phyloP scores from a whole-genome alignment of 2,888 invertebrate genomes.

The Elysia crispata region DNA sequence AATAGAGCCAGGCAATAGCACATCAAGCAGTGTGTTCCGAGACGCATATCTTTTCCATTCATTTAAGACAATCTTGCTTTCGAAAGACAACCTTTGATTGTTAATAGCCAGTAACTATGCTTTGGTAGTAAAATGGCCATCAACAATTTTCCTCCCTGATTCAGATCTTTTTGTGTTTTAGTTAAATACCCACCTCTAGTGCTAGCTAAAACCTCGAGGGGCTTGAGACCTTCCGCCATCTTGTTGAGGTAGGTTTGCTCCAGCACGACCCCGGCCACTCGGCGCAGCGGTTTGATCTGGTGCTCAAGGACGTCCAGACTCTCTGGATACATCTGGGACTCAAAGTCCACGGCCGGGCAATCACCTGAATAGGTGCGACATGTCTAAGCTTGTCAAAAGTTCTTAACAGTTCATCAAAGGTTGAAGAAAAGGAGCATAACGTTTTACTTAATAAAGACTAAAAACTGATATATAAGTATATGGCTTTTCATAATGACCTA shows the following conservation, averaged over 20 bases:
- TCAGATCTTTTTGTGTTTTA: too few relatives aligned
- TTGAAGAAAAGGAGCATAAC: not conserved
- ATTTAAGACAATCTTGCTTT: too few relatives aligned
- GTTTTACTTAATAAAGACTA: too few relatives aligned
- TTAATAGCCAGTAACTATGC: too few relatives aligned
- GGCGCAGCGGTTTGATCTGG: conserved; percentile 71
- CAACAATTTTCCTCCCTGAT: too few relatives aligned
- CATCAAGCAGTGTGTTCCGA: too few relatives aligned
- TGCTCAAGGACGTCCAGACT: conserved; percentile 74
- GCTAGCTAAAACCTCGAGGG: conserved; percentile 66
- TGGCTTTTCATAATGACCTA: not conserved
- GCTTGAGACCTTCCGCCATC: conserved; percentile 74
- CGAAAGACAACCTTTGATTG: too few relatives aligned
- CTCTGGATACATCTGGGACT: conserved; percentile 74
- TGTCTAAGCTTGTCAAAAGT: too few relatives aligned
- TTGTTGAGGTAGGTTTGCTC: conserved; percentile 76
- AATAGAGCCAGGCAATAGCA: too few relatives aligned
- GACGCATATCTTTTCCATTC: too few relatives aligned
- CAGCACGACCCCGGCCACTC: conserved; percentile 74
- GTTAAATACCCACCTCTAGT: conserved; percentile 59
- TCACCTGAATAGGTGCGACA: conserved; percentile 63
- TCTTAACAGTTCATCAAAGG: not conserved
- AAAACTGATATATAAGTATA: too few relatives aligned
- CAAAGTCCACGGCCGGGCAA: conserved; percentile 75
- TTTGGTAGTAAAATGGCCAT: too few relatives aligned